Evolutionary conservation across 2,797 vertebrate genomes (phyloP).

Genomic region (Capromys pilorides): DNA sequence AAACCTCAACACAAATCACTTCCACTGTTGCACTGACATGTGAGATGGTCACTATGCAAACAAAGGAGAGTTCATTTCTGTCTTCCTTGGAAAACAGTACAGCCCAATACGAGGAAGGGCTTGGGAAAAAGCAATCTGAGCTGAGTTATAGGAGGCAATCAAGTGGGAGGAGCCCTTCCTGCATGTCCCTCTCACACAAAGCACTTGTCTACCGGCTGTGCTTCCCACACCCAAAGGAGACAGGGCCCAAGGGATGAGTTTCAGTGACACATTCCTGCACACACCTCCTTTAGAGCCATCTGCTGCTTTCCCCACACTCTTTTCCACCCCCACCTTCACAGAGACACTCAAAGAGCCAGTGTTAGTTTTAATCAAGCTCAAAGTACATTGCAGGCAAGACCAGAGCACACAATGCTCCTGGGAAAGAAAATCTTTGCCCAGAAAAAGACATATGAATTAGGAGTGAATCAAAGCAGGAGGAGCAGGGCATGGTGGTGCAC

Average conservation of each 20-base stretch:
- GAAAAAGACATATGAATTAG: neutral
- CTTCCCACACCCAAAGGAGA: conserved; percentile 63
- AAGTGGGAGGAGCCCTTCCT: conserved; percentile 72
- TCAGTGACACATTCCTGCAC: conserved; percentile 56
- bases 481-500: neutral
- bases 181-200: conserved; percentile 59
- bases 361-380: conserved; percentile 22
- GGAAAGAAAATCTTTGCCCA: conserved; percentile 5
- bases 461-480: conserved; percentile 44
- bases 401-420: neutral
- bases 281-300: conserved; percentile 64
- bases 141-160: conserved; percentile 49
- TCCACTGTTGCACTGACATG: conserved; percentile 40
- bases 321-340: conserved; percentile 45
- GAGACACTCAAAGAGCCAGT: neutral
- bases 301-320: conserved; percentile 13
- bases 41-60: conserved; percentile 45
- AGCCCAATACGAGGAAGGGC: neutral
- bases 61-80: conserved; percentile 66
- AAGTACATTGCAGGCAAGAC: neutral
- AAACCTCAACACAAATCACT: conserved; percentile 48
- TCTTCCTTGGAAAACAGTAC: conserved; percentile 70
- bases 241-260: neutral
- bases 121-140: conserved; percentile 47
- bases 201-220: conserved; percentile 65